A percentile compares a stretch with the other conserved stretches of the same genome.
Conservation (phyloP, 2,113 vertebrate genomes). For the Charadrius vociferus region DNA sequence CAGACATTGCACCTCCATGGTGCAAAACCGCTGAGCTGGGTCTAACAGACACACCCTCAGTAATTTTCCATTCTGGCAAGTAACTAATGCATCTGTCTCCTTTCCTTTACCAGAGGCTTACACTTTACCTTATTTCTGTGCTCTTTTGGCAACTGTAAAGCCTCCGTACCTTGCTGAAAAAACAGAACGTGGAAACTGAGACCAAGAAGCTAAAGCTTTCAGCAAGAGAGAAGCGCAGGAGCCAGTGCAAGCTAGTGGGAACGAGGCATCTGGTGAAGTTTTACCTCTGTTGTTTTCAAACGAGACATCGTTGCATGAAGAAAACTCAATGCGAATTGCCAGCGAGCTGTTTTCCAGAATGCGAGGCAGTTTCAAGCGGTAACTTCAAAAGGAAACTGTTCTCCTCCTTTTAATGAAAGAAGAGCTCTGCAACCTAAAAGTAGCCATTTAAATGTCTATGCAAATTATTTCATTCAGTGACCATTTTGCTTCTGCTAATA, state of each 20-base stretch:
- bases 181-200: background rate
- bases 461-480: background rate
- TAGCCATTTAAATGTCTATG: background rate
- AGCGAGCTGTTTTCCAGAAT: background rate
- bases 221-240: background rate
- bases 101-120: background rate
- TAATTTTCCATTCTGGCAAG: background rate
- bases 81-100: background rate
- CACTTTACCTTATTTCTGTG: background rate
- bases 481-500: background rate
- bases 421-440: background rate
- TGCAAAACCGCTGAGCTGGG: background rate
- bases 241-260: background rate
- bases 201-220: background rate
- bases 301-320: rapidly evolving
- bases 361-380: background rate
- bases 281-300: background rate
- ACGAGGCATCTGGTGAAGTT: background rate
- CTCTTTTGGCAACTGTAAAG: background rate
- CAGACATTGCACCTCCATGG: rapidly evolving
- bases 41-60: background rate
- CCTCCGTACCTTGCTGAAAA: background rate
- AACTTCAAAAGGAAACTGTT: background rate
- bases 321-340: background rate
- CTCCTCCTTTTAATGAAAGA: background rate